Evolutionary conservation across 2,888 invertebrate genomes (phyloP), one percentile per base, ranked within the genome.

Genomic region (Atethmia centrago): DNA sequence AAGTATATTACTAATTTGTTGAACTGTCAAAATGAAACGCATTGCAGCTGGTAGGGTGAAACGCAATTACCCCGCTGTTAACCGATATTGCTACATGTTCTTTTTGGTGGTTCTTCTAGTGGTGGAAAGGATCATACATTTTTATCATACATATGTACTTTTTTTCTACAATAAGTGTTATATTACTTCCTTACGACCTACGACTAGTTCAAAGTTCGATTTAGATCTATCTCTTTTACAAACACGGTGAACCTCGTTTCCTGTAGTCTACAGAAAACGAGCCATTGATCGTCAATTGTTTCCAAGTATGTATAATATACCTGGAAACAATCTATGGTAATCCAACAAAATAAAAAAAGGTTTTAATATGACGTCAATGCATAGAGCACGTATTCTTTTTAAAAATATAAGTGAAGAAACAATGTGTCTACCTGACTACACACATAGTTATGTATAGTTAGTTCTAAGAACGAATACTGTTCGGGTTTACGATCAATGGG

Each of bases 351-450:
- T n/a, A 53, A 31, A 67, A 68, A 45, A 25, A 66, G 16, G 49
- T 19, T 67, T 40, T 5, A 40, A 19, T 28, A 47, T 56, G 36
- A 56, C 36, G 55, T 45, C 9, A 56, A 45, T 19, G 8, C 16
- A n/a, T 66, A 21, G 19, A 28, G n/a, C 0, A 55, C 40, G 3
- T 25, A 14, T 28, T 19, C 42, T 53, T 74, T 74, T 14, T 14
- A 40, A 40, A 40, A 36, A 36, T 36, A 49, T 56, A 61, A 59
- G n/a, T 36, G 10, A 53, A 77, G n/a, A n/a, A 51, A 79, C 69
- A 85, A 82, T 78, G 12, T 53, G 9, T 51, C 63, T 83, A 86
- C 84, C 87, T 86, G 85, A 16, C n/a, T 56, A 28, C 59, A 79
- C 62, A 74, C 64, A 59, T 74, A 53, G n/a, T 14, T 21, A 4